A percentile compares a stretch with the other conserved stretches of the same genome.
Evolutionary conservation across 2,888 invertebrate genomes (phyloP).

Genomic region (Tethea ocularis): DNA sequence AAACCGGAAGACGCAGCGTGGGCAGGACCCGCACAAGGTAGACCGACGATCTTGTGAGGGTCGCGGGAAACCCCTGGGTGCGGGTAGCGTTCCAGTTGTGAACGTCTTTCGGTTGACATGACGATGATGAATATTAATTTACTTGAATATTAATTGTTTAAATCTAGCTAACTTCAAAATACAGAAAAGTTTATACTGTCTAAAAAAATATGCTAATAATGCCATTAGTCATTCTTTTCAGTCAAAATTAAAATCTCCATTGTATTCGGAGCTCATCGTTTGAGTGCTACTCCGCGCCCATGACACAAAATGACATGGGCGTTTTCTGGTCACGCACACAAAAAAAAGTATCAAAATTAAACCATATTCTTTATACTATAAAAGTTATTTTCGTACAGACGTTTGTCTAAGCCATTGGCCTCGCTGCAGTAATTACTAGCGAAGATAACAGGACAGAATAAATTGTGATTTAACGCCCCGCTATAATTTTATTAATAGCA

Average conservation of each 20-base stretch:
- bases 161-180: no score
- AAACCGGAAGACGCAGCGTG: no score
- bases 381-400: constrained; percentile 46
- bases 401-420: constrained; percentile 42
- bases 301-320: constrained; percentile 64
- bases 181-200: no score
- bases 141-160: no score
- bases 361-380: constrained; percentile 43
- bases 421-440: constrained; percentile 55
- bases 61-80: no score
- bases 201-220: constrained; percentile 1
- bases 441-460: constrained; percentile 55
- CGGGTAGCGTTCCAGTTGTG: no score
- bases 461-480: constrained; percentile 55
- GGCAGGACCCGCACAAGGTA: no score
- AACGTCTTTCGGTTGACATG: no score
- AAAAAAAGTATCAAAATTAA: constrained; percentile 38
- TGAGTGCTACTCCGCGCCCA: constrained; percentile 55
- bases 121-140: no score
- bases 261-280: constrained; percentile 34
- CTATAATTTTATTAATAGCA: constrained; percentile 44
- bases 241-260: constrained; percentile 30
- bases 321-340: constrained; percentile 69
- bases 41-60: no score
- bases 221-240: constrained; percentile 10